Evolutionary conservation across 2,113 vertebrate genomes (phyloP), one percentile per base, ranked within the genome.

Genomic region (Symphodus melops): DNA sequence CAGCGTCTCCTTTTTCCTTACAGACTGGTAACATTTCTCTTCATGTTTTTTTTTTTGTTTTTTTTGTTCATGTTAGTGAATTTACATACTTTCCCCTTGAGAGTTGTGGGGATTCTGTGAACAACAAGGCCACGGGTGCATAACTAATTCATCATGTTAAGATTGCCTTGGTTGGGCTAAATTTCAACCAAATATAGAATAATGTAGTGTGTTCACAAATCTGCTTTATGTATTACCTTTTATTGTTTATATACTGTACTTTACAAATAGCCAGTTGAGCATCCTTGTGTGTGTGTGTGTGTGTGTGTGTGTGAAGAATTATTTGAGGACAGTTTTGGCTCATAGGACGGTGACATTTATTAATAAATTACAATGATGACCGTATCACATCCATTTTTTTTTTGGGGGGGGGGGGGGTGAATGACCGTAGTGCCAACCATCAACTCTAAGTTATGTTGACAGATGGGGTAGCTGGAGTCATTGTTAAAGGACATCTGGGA

Each of bases 101-200:
- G 23, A 60, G 1, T 6, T 6, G 16, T 57, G 39, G 16, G 7
- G 5, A 41, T 60, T 60, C 8, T 36, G 13, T 49, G 17, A 17
- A 12, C 37, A 55, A 49, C 51, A 36, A 57, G 8, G 68, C 28
- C 25, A 55, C 16, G 49, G 41, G 36, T 51, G 19, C 52, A 72
- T 67, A 42, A 33, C 21, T 44, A 25, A 72, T 71, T 70, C 14
- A 82, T 71, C 59, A 65, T 58, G 23, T 55, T 61, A 25, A 61
- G 49, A 61, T 13, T 8, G 1, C 48, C 17, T 72, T n/a, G 44
- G 46, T 71, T 1, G 16, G 9, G 42, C 41, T 25, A 8, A 7
- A 69, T 46, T 21, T 69, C 8, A 81, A 58, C 25, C 21, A 20
- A 8, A 33, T 53, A 8, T 12, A 41, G 25, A 42, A 23, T 36